phyloP scores from a whole-genome alignment of 2,113 vertebrate species.

The Bos indicus region DNA sequence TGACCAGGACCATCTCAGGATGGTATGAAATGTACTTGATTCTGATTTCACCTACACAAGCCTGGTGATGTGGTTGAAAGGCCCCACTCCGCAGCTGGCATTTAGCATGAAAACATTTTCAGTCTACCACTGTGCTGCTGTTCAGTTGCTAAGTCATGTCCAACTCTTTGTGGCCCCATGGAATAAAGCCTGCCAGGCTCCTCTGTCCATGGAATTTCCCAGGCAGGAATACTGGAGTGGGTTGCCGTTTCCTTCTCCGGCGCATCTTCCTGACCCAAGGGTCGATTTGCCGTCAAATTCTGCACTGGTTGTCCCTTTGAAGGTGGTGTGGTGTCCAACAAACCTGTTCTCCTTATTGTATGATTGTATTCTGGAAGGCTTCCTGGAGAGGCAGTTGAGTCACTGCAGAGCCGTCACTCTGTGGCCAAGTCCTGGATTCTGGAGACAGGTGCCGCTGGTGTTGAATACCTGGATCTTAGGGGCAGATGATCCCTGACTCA shows the following conservation, averaged over 20 bases:
- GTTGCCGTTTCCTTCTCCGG: not conserved
- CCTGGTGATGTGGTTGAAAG: not conserved
- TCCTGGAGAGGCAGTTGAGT: no score
- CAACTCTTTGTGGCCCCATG: not conserved
- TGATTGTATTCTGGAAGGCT: fast-evolving
- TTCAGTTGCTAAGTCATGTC: not conserved
- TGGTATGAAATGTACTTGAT: no score
- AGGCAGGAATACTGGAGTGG: not conserved
- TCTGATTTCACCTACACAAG: no score
- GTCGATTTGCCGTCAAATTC: not conserved
- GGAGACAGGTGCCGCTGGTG: not conserved
- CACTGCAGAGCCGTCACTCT: fast-evolving
- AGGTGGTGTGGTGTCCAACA: not conserved
- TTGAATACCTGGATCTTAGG: not conserved
- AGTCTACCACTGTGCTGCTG: not conserved
- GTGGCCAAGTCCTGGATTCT: not conserved
- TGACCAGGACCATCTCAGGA: not conserved
- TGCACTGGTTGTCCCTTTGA: not conserved
- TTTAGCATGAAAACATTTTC: no score
- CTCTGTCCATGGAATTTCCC: not conserved
- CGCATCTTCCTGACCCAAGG: not conserved
- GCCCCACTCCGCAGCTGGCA: fast-evolving
- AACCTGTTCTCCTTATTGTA: fast-evolving
- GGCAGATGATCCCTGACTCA: not conserved
- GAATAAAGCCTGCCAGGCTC: not conserved